These are phyloP conservation scores for Momotus momota DNA, from an alignment of 2,797 vertebrate species.

Conservation along the genomic window DNA sequence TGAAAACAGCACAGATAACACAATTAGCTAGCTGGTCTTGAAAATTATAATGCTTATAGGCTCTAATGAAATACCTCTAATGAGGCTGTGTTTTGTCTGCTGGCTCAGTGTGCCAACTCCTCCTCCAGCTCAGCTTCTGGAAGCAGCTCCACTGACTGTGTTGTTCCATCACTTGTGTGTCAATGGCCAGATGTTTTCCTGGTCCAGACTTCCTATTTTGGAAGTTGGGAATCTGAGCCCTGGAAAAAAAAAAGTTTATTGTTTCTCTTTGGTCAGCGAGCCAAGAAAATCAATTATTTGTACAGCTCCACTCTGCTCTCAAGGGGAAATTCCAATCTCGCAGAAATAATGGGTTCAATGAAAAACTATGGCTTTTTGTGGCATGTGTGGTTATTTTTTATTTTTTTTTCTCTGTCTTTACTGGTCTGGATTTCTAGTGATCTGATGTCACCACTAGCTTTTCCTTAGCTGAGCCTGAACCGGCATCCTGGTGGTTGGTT, in stretches of 20 bases:
- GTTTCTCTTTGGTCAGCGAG: background rate
- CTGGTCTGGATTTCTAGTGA: background rate
- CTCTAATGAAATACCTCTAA: background rate
- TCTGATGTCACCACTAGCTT: fast-evolving
- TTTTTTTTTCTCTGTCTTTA: background rate
- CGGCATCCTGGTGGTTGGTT: background rate
- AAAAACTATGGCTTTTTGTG: background rate
- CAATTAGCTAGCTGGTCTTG: background rate
- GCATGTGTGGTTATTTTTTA: too few relatives aligned
- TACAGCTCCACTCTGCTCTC: background rate
- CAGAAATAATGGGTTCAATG: background rate
- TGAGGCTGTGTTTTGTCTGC: background rate
- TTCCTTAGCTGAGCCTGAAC: background rate
- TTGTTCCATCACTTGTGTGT: background rate
- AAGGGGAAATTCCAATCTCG: background rate
- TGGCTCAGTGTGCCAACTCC: background rate
- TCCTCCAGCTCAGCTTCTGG: background rate
- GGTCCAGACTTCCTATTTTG: background rate
- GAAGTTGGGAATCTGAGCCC: background rate
- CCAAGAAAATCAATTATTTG: background rate
- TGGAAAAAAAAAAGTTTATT: background rate
- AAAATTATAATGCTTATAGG: background rate
- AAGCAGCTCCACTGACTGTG: background rate
- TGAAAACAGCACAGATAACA: background rate
- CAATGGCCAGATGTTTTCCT: background rate